Evolutionary conservation across 1,140 invertebrate genomes (phyloP).

Genomic region (Galleria mellonella): DNA sequence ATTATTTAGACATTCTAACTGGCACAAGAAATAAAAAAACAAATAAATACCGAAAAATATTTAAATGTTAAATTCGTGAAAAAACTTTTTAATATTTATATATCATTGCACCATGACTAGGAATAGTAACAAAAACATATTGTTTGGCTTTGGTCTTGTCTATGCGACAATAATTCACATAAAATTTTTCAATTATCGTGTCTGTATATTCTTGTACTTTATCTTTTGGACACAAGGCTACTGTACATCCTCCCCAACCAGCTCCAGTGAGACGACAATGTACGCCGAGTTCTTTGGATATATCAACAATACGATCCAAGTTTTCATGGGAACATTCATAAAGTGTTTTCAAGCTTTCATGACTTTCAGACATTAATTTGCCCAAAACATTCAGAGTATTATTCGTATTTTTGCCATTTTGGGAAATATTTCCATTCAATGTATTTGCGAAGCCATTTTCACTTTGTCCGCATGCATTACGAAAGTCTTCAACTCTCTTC

Average conservation of each 20-base stretch:
- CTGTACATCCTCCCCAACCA: constrained; percentile 97
- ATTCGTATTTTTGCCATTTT: constrained; percentile 46
- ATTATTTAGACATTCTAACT: no score
- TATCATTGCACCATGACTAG: constrained; percentile 74
- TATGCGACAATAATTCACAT: constrained; percentile 69
- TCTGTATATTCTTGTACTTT: constrained; percentile 82
- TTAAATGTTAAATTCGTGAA: no score
- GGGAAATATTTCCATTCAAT: constrained; percentile 48
- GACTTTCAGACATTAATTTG: constrained; percentile 91
- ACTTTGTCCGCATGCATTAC: constrained; percentile 78
- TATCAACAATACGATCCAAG: constrained; percentile 88
- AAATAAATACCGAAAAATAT: no score
- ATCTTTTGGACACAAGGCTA: constrained; percentile 84
- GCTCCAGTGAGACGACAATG: constrained; percentile 95
- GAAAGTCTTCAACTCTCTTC: constrained; percentile 84
- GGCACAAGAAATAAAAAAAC: no score
- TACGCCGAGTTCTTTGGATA: constrained; percentile 82
- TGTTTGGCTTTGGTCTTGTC: constrained; percentile 55
- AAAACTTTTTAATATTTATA: constrained; percentile 16
- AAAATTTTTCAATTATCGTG: constrained; percentile 82
- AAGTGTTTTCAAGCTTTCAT: constrained; percentile 86
- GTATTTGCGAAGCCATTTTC: constrained; percentile 68
- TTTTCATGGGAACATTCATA: constrained; percentile 97
- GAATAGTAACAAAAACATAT: constrained; percentile 76
- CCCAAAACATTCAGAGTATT: constrained; percentile 80